Base-by-base conservation (phyloP, 92 coral and sea anemone genomes). In the Phymanthus crucifer region DNA sequence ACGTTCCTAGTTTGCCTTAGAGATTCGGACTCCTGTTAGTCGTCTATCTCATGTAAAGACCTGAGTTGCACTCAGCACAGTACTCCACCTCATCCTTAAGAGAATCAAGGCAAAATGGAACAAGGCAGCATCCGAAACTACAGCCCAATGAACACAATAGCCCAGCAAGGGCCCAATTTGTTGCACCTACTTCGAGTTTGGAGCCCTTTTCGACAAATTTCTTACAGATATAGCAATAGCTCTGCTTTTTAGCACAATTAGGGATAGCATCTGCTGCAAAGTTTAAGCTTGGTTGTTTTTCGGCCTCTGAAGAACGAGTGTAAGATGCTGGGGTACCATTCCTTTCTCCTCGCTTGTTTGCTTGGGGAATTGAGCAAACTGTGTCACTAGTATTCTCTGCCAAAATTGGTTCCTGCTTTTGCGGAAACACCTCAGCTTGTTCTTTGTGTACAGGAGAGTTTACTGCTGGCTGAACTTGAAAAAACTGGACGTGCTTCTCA, bases 21-120 rank as follows among this genome's bases (percentile, higher is more conserved):
- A 38, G 10, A 38, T 38, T 38, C 10, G 10, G 1, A 38, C n/a
- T n/a, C n/a, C n/a, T n/a, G n/a, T 45, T 45, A 48, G 18, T 9
- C 3, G 24, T 17, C 2, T 3, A 14, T 17, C n/a, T 23, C 11
- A 12, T 47, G 1, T 57, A 27, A 3, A 74, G 9, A 47, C 6
- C 68, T 18, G 33, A n/a, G 11, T 32, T 74, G 12, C 78, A 74
- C n/a, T 48, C 40, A 16, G 40, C 18, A 65, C 78, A 74, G 50
- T 54, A 54, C 8, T 58, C 58, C 4, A 64, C 72, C 40, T 37
- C 47, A 9, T 77, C 81, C 29, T 77, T 77, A 5, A 64, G 10
- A 16, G 81, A 61, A 23, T 77, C 81, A 36, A 64, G 9, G 32
- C 61, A 77, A 64, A 77, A 77, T 64, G 81, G 73, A 7, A 77